Evolutionary conservation across 2,113 vertebrate species (phyloP).

Genomic region (Oriolus oriolus): DNA sequence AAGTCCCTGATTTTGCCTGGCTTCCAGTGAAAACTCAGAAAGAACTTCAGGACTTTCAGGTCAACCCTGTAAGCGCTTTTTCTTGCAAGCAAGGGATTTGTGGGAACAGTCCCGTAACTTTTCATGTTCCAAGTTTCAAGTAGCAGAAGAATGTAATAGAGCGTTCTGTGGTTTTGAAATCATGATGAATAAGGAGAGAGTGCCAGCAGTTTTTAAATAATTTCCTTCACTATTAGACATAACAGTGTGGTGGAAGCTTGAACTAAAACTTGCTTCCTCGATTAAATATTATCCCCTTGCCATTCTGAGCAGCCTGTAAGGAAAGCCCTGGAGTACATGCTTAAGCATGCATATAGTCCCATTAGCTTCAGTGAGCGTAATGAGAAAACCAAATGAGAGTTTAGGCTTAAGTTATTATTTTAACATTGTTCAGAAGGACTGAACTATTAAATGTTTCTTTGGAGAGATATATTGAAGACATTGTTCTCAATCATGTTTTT

Average conservation of each 20-base stretch:
- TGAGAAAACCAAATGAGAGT: not conserved
- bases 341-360: not conserved
- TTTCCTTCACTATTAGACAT: constrained; percentile 37
- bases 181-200: not conserved
- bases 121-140: not conserved
- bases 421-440: not conserved
- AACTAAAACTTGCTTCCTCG: constrained; percentile 1
- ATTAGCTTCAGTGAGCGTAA: not conserved
- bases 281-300: constrained; percentile 23
- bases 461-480: not conserved
- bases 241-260: not conserved
- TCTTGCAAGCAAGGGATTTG: not conserved
- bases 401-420: not conserved
- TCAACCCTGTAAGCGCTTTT: not conserved
- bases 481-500: accelerated
- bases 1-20: not conserved
- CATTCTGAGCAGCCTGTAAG: not conserved
- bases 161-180: constrained; percentile 16
- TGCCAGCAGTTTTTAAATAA: constrained; percentile 28
- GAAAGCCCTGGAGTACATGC: not conserved
- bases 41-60: not conserved
- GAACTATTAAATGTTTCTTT: not conserved
- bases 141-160: constrained; percentile 6
- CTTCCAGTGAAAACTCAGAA: not conserved
- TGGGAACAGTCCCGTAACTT: not conserved